A percentile compares a stretch with the other conserved stretches of the same genome.
phyloP scores from a whole-genome alignment of 2,797 vertebrate species.

The Petrocephalus sullivani region DNA sequence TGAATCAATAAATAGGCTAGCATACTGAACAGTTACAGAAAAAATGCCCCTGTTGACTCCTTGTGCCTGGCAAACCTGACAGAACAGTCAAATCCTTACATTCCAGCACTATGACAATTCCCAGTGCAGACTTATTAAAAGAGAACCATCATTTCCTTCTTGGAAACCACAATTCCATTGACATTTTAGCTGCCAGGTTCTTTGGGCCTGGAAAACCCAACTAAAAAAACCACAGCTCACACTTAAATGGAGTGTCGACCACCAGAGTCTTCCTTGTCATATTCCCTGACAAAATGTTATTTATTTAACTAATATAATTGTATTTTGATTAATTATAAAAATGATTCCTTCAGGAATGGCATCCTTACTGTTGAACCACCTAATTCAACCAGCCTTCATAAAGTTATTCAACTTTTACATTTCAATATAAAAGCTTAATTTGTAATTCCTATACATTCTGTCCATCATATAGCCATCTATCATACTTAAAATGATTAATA shows the following conservation, averaged over 20 bases:
- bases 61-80: conserved; percentile 7
- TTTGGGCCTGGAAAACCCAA: not conserved
- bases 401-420: not conserved
- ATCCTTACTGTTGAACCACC: not conserved
- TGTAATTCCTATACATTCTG: not conserved
- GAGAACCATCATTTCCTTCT: conserved; percentile 14
- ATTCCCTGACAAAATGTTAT: not conserved
- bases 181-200: conserved; percentile 1
- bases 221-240: not conserved
- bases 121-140: conserved; percentile 11
- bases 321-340: not conserved
- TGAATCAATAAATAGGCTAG: not conserved
- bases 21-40: not conserved
- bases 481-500: not conserved
- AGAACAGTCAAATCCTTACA: conserved; percentile 12
- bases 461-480: not conserved
- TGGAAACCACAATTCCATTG: not conserved
- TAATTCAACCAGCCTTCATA: not conserved
- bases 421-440: not conserved
- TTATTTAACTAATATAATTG: not conserved
- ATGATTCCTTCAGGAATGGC: not conserved
- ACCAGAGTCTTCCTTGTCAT: not conserved
- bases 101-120: conserved; percentile 15
- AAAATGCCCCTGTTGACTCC: not conserved
- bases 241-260: not conserved